These are phyloP conservation scores for Drosophila micromelanica DNA, from an alignment of 1,140 invertebrate species.

Conservation along the genomic window DNA sequence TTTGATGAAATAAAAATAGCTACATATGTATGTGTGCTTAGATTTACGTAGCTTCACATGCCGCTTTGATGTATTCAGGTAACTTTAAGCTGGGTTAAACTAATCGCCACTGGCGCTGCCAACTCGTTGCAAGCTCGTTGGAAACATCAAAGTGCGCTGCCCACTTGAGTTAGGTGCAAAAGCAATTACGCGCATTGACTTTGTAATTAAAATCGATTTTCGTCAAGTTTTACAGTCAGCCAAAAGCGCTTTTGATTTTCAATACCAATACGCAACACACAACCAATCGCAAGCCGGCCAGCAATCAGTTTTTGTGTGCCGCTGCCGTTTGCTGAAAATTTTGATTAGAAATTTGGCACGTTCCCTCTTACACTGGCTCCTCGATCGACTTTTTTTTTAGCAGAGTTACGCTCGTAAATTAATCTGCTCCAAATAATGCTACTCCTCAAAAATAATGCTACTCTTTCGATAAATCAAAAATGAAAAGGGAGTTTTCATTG, in stretches of 20 bases:
- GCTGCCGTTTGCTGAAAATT: slow-evolving; percentile 70
- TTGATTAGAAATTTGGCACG: slow-evolving; percentile 76
- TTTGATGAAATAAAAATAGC: neutral
- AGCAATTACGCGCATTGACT: slow-evolving; percentile 80
- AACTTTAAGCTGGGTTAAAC: slow-evolving; percentile 18
- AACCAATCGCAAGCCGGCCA: slow-evolving; percentile 34
- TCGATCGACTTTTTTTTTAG: no score
- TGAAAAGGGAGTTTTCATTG: no score
- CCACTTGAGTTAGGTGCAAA: slow-evolving; percentile 76
- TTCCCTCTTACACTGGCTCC: no score
- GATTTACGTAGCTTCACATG: neutral
- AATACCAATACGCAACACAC: slow-evolving; percentile 5
- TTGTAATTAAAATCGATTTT: slow-evolving; percentile 83
- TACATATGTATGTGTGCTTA: no score
- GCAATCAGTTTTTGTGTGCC: slow-evolving; percentile 71
- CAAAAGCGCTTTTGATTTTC: slow-evolving; percentile 67
- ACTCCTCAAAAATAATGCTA: no score
- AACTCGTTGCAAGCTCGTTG: slow-evolving; percentile 34
- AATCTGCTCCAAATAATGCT: no score
- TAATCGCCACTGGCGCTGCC: slow-evolving; percentile 21
- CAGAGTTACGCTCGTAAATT: slow-evolving; percentile 39
- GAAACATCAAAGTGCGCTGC: slow-evolving; percentile 63
- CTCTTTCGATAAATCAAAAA: no score
- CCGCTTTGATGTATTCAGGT: neutral
- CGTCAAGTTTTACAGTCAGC: slow-evolving; percentile 70